Percentiles rank a stretch among this genome's conserved stretches.
Conservation (phyloP, 2,888 invertebrate species). For the Dicroscelio sp. region DNA sequence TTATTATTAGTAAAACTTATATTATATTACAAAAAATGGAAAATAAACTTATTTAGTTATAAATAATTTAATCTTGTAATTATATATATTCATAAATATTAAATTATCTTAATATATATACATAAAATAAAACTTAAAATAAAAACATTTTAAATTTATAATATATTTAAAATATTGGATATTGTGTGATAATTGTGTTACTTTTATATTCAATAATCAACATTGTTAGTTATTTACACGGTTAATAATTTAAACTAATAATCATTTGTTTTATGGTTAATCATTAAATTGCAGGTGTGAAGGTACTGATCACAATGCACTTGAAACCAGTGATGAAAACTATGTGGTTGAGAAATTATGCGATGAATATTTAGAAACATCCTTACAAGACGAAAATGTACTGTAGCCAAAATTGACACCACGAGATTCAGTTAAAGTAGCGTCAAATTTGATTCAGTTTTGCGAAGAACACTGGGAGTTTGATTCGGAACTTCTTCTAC, state of each 20-base stretch:
- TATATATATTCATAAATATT: too few species aligned
- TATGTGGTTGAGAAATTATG: too few species aligned
- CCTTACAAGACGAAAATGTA: neutral
- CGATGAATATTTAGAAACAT: neutral
- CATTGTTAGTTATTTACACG: neutral
- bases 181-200: too few species aligned
- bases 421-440: neutral
- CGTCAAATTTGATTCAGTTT: conserved; percentile 20
- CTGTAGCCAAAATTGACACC: neutral
- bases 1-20: neutral
- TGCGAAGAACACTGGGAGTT: conserved; percentile 28
- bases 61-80: conserved; percentile 12
- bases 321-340: neutral
- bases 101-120: too few species aligned
- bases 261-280: neutral
- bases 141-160: neutral
- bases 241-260: neutral
- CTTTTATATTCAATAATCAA: too few species aligned
- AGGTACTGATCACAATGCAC: neutral
- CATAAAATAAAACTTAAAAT: too few species aligned
- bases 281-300: conserved; percentile 16
- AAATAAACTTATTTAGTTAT: neutral
- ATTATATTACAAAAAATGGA: conserved; percentile 2
- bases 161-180: neutral
- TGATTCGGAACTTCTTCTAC: neutral